Evolutionary conservation across 2,888 invertebrate genomes (phyloP), one percentile per base, ranked within the genome.

Genomic region (Notodonta dromedarius): DNA sequence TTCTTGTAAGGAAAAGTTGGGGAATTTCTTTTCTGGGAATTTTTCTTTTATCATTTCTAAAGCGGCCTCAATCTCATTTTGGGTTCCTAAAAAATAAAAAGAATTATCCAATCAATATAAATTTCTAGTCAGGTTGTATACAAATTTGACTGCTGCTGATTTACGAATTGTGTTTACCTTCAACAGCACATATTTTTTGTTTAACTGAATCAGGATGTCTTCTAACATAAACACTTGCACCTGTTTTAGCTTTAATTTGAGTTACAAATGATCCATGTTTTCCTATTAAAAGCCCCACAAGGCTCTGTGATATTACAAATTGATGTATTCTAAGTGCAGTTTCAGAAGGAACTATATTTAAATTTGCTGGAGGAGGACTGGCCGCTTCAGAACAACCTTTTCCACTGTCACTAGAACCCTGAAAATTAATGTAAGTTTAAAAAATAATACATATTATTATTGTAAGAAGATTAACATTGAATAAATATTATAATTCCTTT

Each of bases 221-320:
- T 81, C 96, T 96, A n/a, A 99, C 95, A 71, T 95, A 91, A 57
- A 98, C 96, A 80, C 95, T 96, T 24, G 98, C 97, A 72, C 96
- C 95, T 2, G 98, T 96, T 84, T 96, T 96, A 42, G 95, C 93
- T 85, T 97, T 97, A 71, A 98, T 96, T 79, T 95, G 95, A 70
- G 96, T 96, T n/a, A 99, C 96, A 89, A 96, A 97, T 51, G 94
- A 93, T 53, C 98, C 98, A 75, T 96, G 95, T 77, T 95, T 96
- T 51, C 99, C 99, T 85, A 98, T 98, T 73, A 99, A 94, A 62
- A 96, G 95, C 16, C 98, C 98, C 63, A 98, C 97, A 69, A 98
- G 91, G 61, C 94, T 90, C 81, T 96, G 96, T 52, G 96, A 96
- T 80, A 97, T 95, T 71, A 95, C 91, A 89, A 98, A 97, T 83